Base-by-base conservation (phyloP, 2,113 vertebrate species). In the Periophthalmodon schlosseri region DNA sequence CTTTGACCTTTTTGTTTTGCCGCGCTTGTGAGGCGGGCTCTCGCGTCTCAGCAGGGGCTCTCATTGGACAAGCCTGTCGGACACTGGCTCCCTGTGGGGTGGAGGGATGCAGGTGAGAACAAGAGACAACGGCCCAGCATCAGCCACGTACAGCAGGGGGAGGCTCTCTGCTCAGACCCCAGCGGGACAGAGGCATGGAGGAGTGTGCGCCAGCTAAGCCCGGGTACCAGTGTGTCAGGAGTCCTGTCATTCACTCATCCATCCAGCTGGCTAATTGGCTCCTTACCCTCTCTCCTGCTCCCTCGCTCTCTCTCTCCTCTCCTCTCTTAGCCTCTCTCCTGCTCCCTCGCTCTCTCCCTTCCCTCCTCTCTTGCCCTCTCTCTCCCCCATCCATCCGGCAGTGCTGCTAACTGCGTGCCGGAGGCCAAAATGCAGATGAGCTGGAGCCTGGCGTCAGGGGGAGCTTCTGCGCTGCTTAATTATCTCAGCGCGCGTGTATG, bases 361-460 rank as follows among this genome's bases (percentile, higher is more conserved):
- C 58, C 68, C 69, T 77, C 60, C 79, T 76, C 54, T 10, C 81
- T 78, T 68, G 64, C 77, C 58, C 87, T 86, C 87, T 77, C 80
- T 83, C 96, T 95, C 96, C 96, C 95, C 96, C 96, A 28, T 96
- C 96, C 96, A 95, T 96, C 96, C 96, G 96, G 96, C 96, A 95
- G 96, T 91, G 96, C 97, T 98, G 96, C 97, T 98, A 97, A 97
- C 97, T 95, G 96, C 95, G 97, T 90, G 97, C 97, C 97, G 97
- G 97, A 99, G 97, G 97, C 97, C 95, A 98, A 97, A 99, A 99
- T 99, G 97, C 96, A 99, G 97, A 99, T 99, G 94, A 95, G 87
- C 93, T 87, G 87, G 57, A 91, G 90, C 84, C 87, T 91, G 76
- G 89, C 90, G 89, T 92, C 91, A 91, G 85, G 91, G 91, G 90